Evolutionary conservation across 2,797 vertebrate genomes (phyloP).

Genomic region (Staurois parvus): DNA sequence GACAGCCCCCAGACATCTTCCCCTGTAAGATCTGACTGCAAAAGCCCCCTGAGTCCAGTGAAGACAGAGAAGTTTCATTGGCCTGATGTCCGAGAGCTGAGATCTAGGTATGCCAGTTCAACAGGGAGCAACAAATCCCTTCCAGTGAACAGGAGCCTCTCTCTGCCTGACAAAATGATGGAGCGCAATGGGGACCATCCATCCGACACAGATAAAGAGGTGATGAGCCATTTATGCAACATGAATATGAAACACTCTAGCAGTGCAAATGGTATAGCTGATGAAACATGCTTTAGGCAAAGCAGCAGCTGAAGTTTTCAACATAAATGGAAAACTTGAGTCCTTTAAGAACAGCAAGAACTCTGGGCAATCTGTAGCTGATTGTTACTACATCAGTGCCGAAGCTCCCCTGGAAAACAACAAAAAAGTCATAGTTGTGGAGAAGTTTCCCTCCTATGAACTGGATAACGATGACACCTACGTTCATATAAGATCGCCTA

Average conservation of each 20-base stretch:
- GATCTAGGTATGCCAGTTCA: constrained; percentile 80
- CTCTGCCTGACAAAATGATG: constrained; percentile 74
- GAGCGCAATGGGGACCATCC: constrained; percentile 62
- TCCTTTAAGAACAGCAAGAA: constrained; percentile 41
- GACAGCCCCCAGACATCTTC: constrained; percentile 69
- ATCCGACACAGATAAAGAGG: constrained; percentile 37
- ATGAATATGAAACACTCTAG: constrained; percentile 44
- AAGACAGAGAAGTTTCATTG: constrained; percentile 82
- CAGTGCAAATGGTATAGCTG: constrained; percentile 61
- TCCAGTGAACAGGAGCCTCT: constrained; percentile 73
- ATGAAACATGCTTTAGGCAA: constrained; percentile 9
- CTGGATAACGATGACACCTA: constrained; percentile 65
- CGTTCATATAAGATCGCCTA: constrained; percentile 84
- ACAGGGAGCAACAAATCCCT: constrained; percentile 2
- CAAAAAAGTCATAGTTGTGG: constrained; percentile 79
- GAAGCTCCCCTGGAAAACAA: constrained; percentile 72
- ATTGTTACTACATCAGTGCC: constrained; percentile 68
- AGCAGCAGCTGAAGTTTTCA: constrained; percentile 68
- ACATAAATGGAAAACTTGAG: constrained; percentile 62
- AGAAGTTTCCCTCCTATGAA: constrained; percentile 71
- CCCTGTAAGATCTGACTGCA: constrained; percentile 56
- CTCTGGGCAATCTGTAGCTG: not conserved
- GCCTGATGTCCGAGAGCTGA: constrained; percentile 89
- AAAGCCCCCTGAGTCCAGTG: constrained; percentile 78
- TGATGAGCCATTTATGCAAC: constrained; percentile 65